Percentiles rank a stretch among this genome's conserved stretches.
These are phyloP conservation scores for Tuberolachnus salignus DNA, from an alignment of 2,888 invertebrate genomes.

Conservation along the genomic window DNA sequence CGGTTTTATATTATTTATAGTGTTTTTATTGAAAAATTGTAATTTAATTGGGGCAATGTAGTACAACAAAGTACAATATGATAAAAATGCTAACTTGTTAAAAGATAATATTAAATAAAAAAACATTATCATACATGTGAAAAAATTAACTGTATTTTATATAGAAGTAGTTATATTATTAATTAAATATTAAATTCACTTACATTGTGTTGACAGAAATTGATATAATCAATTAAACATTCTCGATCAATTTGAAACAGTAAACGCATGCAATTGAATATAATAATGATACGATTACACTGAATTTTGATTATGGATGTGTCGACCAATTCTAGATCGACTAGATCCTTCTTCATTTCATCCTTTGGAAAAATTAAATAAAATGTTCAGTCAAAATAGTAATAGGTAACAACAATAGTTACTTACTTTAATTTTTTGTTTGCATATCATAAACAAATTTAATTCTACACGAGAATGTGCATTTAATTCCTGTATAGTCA, in stretches of 20 bases:
- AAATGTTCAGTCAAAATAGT: background rate
- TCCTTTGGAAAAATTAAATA: background rate
- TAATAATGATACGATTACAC: background rate
- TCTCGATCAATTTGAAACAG: background rate
- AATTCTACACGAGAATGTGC: background rate
- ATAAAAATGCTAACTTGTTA: too few relatives aligned
- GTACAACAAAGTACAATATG: too few relatives aligned
- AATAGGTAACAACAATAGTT: too few relatives aligned
- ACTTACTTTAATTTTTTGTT: slow-evolving; percentile 1
- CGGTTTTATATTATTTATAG: too few relatives aligned
- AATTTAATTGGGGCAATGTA: too few relatives aligned
- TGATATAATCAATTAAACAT: background rate
- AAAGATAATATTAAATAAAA: background rate
- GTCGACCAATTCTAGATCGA: background rate
- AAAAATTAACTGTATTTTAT: background rate
- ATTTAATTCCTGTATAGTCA: background rate
- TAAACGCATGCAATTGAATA: background rate
- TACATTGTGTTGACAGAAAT: background rate
- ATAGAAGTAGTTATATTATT: too few relatives aligned
- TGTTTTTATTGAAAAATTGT: too few relatives aligned
- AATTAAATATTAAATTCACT: too few relatives aligned
- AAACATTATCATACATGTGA: background rate
- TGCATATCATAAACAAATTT: background rate
- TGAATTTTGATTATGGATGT: background rate
- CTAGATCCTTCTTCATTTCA: background rate